These are phyloP conservation scores for Mactromeris polynyma DNA, from an alignment of 2,888 invertebrate species.

Conservation along the genomic window DNA sequence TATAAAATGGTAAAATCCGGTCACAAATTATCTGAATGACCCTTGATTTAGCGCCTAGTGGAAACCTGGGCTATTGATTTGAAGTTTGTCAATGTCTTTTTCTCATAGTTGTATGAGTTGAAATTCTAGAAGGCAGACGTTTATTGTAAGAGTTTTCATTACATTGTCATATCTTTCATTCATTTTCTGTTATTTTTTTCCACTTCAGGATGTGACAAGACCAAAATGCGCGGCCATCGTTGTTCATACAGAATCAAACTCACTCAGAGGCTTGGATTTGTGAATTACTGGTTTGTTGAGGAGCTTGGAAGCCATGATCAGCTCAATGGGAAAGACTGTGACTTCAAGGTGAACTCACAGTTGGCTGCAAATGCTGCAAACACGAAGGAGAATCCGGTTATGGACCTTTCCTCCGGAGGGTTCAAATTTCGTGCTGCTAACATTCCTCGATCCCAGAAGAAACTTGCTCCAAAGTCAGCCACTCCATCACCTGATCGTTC, in stretches of 20 bases:
- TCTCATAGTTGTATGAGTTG: not conserved
- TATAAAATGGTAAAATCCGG: too few species aligned
- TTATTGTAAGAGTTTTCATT: not conserved
- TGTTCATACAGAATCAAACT: conserved; percentile 83
- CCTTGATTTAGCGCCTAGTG: too few species aligned
- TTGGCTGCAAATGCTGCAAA: conserved; percentile 17
- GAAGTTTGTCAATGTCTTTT: too few species aligned
- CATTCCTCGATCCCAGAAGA: conserved; percentile 27
- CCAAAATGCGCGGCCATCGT: conserved; percentile 82
- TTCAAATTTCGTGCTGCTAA: conserved; percentile 40
- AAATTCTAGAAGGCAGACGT: not conserved
- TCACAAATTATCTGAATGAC: too few species aligned
- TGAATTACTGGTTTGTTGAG: conserved; percentile 83
- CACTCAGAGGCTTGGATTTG: conserved; percentile 82
- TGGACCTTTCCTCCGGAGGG: conserved; percentile 38
- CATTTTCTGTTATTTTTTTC: not conserved
- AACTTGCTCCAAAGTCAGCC: conserved; percentile 38
- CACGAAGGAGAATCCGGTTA: conserved; percentile 31
- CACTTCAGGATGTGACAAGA: conserved; percentile 80
- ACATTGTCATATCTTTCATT: not conserved
- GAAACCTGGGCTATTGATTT: too few species aligned
- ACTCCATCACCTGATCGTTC: conserved; percentile 47
- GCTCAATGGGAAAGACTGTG: conserved; percentile 59
- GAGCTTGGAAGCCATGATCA: conserved; percentile 82
- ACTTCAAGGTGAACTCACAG: conserved; percentile 56